phyloP scores from a whole-genome alignment of 2,113 vertebrate species.

The Ctenodactylus gundi region DNA sequence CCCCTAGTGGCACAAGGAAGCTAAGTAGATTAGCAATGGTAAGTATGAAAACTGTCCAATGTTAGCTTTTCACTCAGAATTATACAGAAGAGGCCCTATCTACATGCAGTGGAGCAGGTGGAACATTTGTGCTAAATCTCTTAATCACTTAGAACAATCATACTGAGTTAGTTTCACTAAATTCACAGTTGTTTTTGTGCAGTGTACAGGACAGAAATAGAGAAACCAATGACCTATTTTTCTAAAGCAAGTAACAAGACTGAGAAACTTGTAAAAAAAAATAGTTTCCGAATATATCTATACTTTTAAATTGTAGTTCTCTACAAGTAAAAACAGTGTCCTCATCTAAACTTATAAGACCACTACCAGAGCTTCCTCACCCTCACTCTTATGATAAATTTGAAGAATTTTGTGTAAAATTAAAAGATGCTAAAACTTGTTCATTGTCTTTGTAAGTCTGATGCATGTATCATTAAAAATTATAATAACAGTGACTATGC shows the following conservation, averaged over 20 bases:
- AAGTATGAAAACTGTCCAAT: neutral
- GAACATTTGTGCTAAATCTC: neutral
- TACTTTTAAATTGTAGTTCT: neutral
- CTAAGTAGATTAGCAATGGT: neutral
- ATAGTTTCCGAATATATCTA: neutral
- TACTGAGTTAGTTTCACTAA: neutral
- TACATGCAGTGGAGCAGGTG: neutral
- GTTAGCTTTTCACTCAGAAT: neutral
- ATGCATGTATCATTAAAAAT: neutral
- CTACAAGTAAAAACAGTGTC: neutral
- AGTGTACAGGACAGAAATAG: neutral
- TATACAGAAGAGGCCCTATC: neutral
- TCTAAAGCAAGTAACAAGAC: slow-evolving; percentile 23
- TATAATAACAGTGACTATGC: neutral
- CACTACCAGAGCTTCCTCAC: neutral
- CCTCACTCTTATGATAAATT: neutral
- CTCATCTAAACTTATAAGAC: neutral
- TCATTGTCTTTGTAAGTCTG: neutral
- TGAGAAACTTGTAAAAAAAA: neutral
- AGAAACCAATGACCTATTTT: neutral
- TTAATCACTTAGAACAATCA: neutral
- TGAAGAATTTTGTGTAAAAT: neutral
- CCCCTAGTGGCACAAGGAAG: neutral
- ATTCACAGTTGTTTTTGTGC: neutral
- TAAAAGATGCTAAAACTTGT: neutral